Conservation (phyloP, 1,140 invertebrate genomes). For the Amyelois transitella region DNA sequence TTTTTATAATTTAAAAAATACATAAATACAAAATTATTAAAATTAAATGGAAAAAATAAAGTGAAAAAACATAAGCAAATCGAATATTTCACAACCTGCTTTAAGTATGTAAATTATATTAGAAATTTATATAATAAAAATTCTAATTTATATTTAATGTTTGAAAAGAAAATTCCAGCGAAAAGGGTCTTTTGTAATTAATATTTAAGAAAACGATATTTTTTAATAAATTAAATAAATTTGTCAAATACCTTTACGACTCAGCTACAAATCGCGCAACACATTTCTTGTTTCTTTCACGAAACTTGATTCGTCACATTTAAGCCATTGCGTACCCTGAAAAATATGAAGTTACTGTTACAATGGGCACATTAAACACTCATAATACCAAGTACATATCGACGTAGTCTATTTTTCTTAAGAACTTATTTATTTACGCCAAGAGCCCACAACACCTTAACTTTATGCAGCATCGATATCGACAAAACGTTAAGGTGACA, state of each 20-base stretch:
- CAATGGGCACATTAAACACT: not conserved
- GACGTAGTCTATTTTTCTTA: not conserved
- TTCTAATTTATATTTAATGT: too few species aligned
- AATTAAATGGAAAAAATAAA: too few species aligned
- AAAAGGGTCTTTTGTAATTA: not conserved
- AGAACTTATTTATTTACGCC: not conserved
- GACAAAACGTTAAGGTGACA: not conserved
- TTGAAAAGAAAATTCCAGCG: not conserved
- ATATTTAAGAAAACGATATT: not conserved
- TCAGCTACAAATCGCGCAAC: not conserved
- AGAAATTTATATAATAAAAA: too few species aligned
- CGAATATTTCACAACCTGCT: too few species aligned
- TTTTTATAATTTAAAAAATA: too few species aligned
- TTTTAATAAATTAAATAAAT: too few species aligned
- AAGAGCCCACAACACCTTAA: not conserved
- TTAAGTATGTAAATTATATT: too few species aligned
- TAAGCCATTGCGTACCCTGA: not conserved
- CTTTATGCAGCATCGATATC: not conserved
- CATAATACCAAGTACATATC: not conserved
- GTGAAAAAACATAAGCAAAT: too few species aligned
- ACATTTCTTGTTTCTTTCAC: not conserved
- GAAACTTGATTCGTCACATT: not conserved
- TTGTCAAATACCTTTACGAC: not conserved
- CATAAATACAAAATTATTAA: too few species aligned
- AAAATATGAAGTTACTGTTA: not conserved